A percentile compares a stretch with the other conserved stretches of the same genome.
Evolutionary conservation across 1,140 invertebrate species (phyloP).

Genomic region (Leucophenga varia): DNA sequence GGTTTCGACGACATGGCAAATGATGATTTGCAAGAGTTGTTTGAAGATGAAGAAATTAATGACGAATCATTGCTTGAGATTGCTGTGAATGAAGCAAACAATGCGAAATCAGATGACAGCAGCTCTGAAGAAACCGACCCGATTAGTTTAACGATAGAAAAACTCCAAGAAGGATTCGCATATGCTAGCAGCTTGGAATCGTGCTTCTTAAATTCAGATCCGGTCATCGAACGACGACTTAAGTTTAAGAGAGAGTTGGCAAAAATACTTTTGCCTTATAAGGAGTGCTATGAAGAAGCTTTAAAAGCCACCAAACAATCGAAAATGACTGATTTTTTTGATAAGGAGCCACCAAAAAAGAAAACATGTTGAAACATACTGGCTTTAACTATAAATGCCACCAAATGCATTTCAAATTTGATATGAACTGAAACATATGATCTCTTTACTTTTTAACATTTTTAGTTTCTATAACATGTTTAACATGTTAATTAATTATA

Average conservation of each 20-base stretch:
- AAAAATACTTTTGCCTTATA: neutral
- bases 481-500: too few relatives aligned
- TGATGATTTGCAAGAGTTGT: constrained; percentile 17
- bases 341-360: too few relatives aligned
- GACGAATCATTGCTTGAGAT: constrained; percentile 19
- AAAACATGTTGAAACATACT: too few relatives aligned
- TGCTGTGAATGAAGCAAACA: constrained; percentile 14
- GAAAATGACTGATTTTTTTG: too few relatives aligned
- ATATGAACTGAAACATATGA: too few relatives aligned
- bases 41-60: constrained; percentile 15
- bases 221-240: constrained; percentile 16
- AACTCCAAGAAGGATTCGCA: constrained; percentile 20
- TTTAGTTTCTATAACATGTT: too few relatives aligned
- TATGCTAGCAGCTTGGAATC: constrained; percentile 19
- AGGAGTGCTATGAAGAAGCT: constrained; percentile 3
- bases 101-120: constrained; percentile 19
- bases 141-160: constrained; percentile 15
- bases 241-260: constrained; percentile 1
- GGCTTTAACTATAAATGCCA: too few relatives aligned
- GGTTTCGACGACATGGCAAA: constrained; percentile 23
- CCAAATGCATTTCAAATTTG: too few relatives aligned
- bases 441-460: too few relatives aligned
- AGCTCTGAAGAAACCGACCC: constrained; percentile 16
- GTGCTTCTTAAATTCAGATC: constrained; percentile 16
- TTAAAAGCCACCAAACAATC: neutral